Evolutionary conservation across 1,140 invertebrate genomes (phyloP), one percentile per base, ranked within the genome.

Genomic region (Macrocentrus cingulum): DNA sequence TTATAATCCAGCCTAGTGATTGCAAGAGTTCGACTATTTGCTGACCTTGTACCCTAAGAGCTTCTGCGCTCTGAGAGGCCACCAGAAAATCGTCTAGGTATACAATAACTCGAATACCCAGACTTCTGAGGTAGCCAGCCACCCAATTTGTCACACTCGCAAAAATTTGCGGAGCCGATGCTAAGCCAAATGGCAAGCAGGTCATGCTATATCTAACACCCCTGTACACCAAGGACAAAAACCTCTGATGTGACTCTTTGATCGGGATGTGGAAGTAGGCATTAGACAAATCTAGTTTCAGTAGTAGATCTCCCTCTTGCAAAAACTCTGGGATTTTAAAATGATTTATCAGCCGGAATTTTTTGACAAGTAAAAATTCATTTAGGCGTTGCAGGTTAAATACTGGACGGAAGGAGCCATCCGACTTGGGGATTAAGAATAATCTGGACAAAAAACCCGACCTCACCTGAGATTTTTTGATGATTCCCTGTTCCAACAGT

Each of bases 181-280:
- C 49, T 18, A 71, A 50, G 9, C 66, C 67, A 37, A 71, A 69
- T 0, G 67, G 62, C 54, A 72, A 60, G 51, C 71, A 74, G 0
- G 65, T 72, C 64, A 74, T 70, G 48, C 72, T 57, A 19, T 36
- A 57, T 1, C 56, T 4, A 9, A 22, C 11, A 5, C 41, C 42
- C 19, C 32, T 44, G 48, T 52, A 61, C n/a, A 20, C 22, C 18
- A 56, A 29, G 22, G 37, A 20, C 1, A 56, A 48, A 15, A 23
- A 68, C 49, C 61, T 65, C 5, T 56, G 61, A 54, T 69, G 68
- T 20, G 41, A 20, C 50, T 52, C 3, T 41, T 36, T 53, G 2
- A 62, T 22, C 1, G 42, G 50, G 9, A 62, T 53, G 18, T 62
- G 55, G n/a, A 62, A 37, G 32, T 62, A 62, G 5, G 55, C 60